A percentile compares a stretch with the other conserved stretches of the same genome.
phyloP scores from a whole-genome alignment of 37 sponge, comb jelly and placozoan genomes.

The Mnemiopsis leidyi region DNA sequence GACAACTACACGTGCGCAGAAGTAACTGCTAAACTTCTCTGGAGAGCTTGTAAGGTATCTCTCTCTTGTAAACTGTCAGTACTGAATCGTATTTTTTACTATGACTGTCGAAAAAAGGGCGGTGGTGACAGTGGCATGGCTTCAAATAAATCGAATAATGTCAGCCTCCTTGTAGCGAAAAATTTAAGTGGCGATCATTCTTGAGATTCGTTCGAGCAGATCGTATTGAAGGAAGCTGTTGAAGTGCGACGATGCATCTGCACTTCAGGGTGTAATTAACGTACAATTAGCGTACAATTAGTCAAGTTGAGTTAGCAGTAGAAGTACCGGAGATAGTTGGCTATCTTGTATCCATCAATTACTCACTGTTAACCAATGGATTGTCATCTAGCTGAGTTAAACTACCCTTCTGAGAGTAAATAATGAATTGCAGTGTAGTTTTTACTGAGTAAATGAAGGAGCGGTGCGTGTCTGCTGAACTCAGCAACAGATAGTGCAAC shows the following conservation, averaged over 20 bases:
- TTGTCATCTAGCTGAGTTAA: too few relatives aligned
- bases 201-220: neutral
- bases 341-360: too few relatives aligned
- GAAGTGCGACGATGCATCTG: neutral
- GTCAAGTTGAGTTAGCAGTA: neutral
- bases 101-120: neutral
- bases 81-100: neutral
- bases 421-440: too few relatives aligned
- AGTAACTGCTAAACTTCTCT: slow-evolving; percentile 41
- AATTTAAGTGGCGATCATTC: too few relatives aligned
- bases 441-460: too few relatives aligned
- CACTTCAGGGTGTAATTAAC: neutral
- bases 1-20: slow-evolving; percentile 20
- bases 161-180: too few relatives aligned
- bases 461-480: too few relatives aligned
- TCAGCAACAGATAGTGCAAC: too few relatives aligned
- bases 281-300: neutral
- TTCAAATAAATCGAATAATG: too few relatives aligned
- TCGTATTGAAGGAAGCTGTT: neutral
- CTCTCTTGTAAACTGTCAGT: neutral
- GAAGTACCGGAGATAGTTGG: neutral
- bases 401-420: too few relatives aligned
- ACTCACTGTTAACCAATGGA: too few relatives aligned
- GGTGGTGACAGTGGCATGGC: neutral
- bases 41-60: slow-evolving; percentile 63